Percentiles rank a stretch among this genome's conserved stretches.
Evolutionary conservation across 2,113 vertebrate species (phyloP).

Genomic region (Monopterus albus): DNA sequence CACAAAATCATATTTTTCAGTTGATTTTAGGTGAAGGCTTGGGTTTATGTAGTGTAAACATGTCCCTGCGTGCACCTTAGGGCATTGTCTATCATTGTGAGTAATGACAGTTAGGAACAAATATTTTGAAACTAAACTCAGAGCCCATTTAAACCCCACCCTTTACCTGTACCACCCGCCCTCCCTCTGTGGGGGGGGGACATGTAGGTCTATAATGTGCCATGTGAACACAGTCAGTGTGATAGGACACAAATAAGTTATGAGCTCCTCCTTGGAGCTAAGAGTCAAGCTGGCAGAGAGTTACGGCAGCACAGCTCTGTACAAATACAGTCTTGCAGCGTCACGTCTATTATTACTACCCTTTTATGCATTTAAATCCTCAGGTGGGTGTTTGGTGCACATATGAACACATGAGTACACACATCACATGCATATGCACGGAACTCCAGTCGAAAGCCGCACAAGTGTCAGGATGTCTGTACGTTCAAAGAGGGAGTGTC

Average conservation of each 20-base stretch:
- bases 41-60: slow-evolving; percentile 43
- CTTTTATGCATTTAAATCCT: not conserved
- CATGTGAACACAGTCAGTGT: too few relatives aligned
- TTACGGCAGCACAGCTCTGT: slow-evolving; percentile 17
- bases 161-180: slow-evolving; percentile 32
- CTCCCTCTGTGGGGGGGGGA: slow-evolving; percentile 42
- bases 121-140: slow-evolving; percentile 50
- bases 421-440: not conserved
- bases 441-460: too few relatives aligned
- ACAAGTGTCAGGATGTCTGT: not conserved
- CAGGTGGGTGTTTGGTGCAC: not conserved
- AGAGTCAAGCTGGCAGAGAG: slow-evolving; percentile 28
- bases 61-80: slow-evolving; percentile 20
- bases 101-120: slow-evolving; percentile 35
- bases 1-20: slow-evolving; percentile 12
- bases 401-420: not conserved
- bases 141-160: slow-evolving; percentile 25
- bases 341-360: slow-evolving; percentile 14
- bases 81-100: slow-evolving; percentile 21
- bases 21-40: slow-evolving; percentile 24
- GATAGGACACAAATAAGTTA: slow-evolving; percentile 66
- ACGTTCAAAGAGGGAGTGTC: not conserved
- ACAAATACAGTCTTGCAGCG: not conserved
- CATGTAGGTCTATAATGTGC: too few relatives aligned
- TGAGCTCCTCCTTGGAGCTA: slow-evolving; percentile 43